phyloP scores from a whole-genome alignment of 2,113 vertebrate genomes.

The Forbesichthys agassizii region DNA sequence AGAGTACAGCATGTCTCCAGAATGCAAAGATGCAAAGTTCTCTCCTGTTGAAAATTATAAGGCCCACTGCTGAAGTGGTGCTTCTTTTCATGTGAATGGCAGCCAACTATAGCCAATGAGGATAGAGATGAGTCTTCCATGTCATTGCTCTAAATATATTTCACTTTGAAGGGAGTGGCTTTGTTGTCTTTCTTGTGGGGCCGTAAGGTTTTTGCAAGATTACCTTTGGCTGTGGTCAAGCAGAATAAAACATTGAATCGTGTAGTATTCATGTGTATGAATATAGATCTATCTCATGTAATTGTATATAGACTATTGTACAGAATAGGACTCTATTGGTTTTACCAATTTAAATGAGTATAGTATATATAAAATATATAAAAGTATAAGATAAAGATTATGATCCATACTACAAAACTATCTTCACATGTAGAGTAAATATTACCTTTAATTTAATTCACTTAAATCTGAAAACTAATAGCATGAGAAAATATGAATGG shows the following conservation, averaged over 20 bases:
- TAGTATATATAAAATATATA: not conserved
- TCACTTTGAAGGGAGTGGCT: conserved; percentile 56
- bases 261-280: not conserved
- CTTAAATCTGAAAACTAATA: too few relatives aligned
- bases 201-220: conserved; percentile 17
- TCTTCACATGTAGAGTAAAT: too few relatives aligned
- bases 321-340: too few relatives aligned
- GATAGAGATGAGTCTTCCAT: conserved; percentile 44
- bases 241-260: not conserved
- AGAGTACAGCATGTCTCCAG: not conserved
- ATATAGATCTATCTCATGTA: not conserved
- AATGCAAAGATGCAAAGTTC: conserved; percentile 31
- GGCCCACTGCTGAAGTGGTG: conserved; percentile 38
- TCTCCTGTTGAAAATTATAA: conserved; percentile 42
- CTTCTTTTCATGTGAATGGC: conserved; percentile 59
- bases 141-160: conserved; percentile 72
- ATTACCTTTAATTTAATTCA: too few relatives aligned
- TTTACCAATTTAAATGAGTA: too few relatives aligned
- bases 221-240: conserved; percentile 35
- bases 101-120: conserved; percentile 64
- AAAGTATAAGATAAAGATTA: conserved; percentile 1
- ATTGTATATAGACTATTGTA: not conserved
- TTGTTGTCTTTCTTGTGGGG: conserved; percentile 48
- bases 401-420: too few relatives aligned
- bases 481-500: too few relatives aligned